Conservation (phyloP, 2,888 invertebrate species). For the Orthosia incerta region DNA sequence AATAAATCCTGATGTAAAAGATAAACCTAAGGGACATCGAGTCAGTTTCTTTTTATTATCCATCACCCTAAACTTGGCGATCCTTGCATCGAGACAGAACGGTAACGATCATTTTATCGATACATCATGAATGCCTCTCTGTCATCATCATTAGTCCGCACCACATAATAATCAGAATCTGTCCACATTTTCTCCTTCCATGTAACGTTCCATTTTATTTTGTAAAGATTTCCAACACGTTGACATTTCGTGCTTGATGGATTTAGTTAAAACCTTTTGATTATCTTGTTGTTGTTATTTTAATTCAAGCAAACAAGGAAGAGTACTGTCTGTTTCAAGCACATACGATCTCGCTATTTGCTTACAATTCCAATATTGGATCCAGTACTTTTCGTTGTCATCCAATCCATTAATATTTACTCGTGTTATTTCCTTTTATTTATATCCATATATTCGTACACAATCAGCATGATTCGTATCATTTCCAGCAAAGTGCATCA, state of each 20-base stretch:
- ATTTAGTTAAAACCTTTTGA: constrained; percentile 79
- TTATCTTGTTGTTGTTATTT: constrained; percentile 76
- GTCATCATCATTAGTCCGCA: constrained; percentile 90
- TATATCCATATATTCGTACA: constrained; percentile 81
- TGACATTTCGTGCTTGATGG: constrained; percentile 84
- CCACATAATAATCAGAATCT: constrained; percentile 81
- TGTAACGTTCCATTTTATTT: constrained; percentile 78
- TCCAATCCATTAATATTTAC: constrained; percentile 73
- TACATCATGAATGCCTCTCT: constrained; percentile 90
- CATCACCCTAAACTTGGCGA: constrained; percentile 87
- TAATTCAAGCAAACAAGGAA: constrained; percentile 78
- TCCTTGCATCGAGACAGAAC: constrained; percentile 89
- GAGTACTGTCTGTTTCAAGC: constrained; percentile 74
- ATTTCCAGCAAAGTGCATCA: constrained; percentile 87
- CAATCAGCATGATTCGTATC: constrained; percentile 87
- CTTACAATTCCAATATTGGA: constrained; percentile 16
- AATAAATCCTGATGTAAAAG: constrained; percentile 88
- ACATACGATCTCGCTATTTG: background rate
- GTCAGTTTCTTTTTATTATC: constrained; percentile 84
- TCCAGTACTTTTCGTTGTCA: constrained; percentile 84
- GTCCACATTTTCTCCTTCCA: constrained; percentile 87
- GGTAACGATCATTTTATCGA: constrained; percentile 90
- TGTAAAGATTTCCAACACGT: constrained; percentile 77
- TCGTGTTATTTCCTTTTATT: constrained; percentile 76
- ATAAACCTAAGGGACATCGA: constrained; percentile 83